These are phyloP conservation scores for Eupeodes latifasciatus DNA, from an alignment of 2,888 invertebrate species.

Conservation along the genomic window DNA sequence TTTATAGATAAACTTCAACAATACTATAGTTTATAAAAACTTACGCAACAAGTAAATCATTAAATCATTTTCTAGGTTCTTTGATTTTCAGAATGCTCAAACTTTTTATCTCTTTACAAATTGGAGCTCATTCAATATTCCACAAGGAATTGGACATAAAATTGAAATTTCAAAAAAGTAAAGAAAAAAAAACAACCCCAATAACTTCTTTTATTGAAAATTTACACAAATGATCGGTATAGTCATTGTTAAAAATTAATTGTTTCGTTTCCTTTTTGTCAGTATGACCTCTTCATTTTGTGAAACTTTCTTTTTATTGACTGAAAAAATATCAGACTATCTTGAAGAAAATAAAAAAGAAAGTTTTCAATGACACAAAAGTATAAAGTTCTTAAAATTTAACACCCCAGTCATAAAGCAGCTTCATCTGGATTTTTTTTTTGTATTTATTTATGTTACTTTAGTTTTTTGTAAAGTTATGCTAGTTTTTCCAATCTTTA, in stretches of 20 bases:
- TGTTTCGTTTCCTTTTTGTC: background rate
- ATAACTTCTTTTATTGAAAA: background rate
- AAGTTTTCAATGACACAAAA: background rate
- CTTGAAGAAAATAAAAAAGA: background rate
- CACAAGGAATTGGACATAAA: background rate
- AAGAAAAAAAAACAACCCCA: background rate
- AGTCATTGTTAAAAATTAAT: background rate
- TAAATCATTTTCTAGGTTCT: too few species aligned
- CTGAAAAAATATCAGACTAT: background rate
- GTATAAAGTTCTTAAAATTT: background rate
- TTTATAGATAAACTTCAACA: too few species aligned
- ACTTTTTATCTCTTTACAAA: too few species aligned
- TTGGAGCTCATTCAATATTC: background rate
- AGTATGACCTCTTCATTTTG: background rate
- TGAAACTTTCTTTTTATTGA: background rate
- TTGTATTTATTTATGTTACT: background rate
- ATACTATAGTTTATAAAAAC: too few species aligned
- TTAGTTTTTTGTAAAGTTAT: background rate
- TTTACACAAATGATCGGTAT: background rate
- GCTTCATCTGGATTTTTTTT: background rate
- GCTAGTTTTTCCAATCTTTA: background rate
- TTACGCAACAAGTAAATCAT: too few species aligned
- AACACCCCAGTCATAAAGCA: background rate
- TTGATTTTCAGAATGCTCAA: too few species aligned
- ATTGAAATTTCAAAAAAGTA: background rate